phyloP scores from a whole-genome alignment of 2,888 invertebrate genomes.

The Apoda limacodes region DNA sequence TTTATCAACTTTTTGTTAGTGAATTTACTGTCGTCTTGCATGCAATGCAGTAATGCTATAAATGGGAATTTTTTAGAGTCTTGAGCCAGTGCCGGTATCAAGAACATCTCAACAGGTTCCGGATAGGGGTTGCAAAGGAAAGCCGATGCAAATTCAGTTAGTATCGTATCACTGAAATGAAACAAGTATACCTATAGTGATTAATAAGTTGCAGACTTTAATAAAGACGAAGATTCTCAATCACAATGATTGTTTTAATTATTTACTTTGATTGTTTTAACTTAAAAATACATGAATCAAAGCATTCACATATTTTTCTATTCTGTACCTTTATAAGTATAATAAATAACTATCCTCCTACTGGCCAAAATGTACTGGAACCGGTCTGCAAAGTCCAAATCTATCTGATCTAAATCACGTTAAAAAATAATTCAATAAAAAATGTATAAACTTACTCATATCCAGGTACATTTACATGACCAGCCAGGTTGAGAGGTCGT shows the following conservation, averaged over 20 bases:
- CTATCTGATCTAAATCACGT: constrained; percentile 1
- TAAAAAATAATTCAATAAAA: neutral
- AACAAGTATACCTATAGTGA: too few species aligned
- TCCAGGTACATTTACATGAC: constrained; percentile 43
- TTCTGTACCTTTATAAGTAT: too few species aligned
- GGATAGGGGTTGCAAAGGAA: constrained; percentile 76
- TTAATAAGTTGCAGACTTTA: too few species aligned
- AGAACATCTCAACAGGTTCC: constrained; percentile 75
- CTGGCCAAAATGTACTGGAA: neutral
- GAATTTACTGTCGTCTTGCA: constrained; percentile 47
- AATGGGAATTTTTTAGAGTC: constrained; percentile 61
- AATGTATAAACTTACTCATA: constrained; percentile 50
- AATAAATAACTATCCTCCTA: too few species aligned
- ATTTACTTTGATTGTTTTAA: too few species aligned
- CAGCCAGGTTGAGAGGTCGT: constrained; percentile 76
- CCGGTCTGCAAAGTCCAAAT: neutral
- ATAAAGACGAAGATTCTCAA: too few species aligned
- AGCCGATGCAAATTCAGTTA: constrained; percentile 72
- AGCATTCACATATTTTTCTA: too few species aligned
- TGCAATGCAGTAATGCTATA: constrained; percentile 50
- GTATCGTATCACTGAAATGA: constrained; percentile 46
- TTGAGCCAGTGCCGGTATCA: constrained; percentile 76
- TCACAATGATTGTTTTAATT: too few species aligned
- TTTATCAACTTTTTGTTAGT: constrained; percentile 56
- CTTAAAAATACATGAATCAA: too few species aligned